phyloP scores from a whole-genome alignment of 2,797 vertebrate species.

The Parauchenoglanis ngamensis region DNA sequence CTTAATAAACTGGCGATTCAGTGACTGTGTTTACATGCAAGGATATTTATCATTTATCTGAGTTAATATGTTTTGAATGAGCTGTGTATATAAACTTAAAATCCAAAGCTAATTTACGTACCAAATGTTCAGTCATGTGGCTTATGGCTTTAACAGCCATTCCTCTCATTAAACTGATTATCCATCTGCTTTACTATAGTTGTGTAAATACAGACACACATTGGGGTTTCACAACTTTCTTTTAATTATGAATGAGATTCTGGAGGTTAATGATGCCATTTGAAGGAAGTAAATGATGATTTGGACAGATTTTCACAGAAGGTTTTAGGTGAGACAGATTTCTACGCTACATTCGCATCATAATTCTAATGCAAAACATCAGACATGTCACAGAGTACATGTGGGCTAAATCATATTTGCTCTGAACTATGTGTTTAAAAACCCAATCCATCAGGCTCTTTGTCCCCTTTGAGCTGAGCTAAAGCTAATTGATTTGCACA shows the following conservation, averaged over 20 bases:
- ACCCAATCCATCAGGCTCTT: background rate
- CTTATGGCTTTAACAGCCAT: background rate
- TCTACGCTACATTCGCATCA: background rate
- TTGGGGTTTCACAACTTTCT: background rate
- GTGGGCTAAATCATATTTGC: background rate
- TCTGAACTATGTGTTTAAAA: background rate
- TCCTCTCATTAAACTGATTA: background rate
- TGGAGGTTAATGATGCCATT: background rate
- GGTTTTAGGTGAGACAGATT: background rate
- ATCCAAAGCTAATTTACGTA: background rate
- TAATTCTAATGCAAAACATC: background rate
- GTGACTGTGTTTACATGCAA: background rate
- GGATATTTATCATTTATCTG: background rate
- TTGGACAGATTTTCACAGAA: background rate
- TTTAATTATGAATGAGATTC: background rate
- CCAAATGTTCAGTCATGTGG: background rate
- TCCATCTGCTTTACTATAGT: background rate
- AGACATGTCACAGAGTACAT: background rate
- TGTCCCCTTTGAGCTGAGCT: slow-evolving; percentile 55
- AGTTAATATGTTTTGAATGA: background rate
- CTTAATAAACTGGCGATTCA: background rate
- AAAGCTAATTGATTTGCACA: slow-evolving; percentile 63
- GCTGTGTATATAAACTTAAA: background rate
- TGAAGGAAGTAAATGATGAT: background rate
- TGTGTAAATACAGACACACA: background rate